Percentiles rank a stretch among this genome's conserved stretches.
Evolutionary conservation across 2,888 invertebrate species (phyloP).

Genomic region (Xanthorhoe spadicearia): DNA sequence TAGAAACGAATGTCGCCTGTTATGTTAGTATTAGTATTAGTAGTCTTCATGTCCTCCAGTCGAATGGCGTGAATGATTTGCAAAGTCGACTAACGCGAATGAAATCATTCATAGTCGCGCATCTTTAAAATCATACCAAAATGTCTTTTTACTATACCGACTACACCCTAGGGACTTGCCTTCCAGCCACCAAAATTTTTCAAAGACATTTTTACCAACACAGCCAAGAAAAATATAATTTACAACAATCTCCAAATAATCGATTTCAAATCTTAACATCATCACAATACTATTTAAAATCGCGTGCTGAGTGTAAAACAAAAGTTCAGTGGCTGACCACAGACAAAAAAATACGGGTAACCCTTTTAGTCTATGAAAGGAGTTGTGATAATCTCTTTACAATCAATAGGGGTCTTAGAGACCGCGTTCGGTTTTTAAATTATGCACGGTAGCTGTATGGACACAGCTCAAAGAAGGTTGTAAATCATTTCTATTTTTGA

Average conservation of each 20-base stretch:
- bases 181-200: constrained; percentile 15
- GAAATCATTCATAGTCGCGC: too few relatives aligned
- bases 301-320: constrained; percentile 27
- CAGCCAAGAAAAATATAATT: constrained; percentile 20
- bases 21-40: too few relatives aligned
- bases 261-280: constrained; percentile 16
- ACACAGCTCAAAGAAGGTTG: constrained; percentile 29
- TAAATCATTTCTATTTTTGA: constrained; percentile 30
- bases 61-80: too few relatives aligned
- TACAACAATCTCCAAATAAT: constrained; percentile 5
- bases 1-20: too few relatives aligned
- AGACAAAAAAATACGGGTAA: constrained; percentile 27
- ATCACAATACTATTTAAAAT: constrained; percentile 15
- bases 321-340: constrained; percentile 30
- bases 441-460: constrained; percentile 35
- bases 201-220: neutral
- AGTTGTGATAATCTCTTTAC: constrained; percentile 48
- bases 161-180: constrained; percentile 18
- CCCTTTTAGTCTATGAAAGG: constrained; percentile 40
- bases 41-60: too few relatives aligned
- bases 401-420: constrained; percentile 42
- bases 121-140: too few relatives aligned
- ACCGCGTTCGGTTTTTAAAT: constrained; percentile 35
- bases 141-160: constrained; percentile 2
- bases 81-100: too few relatives aligned